These are phyloP conservation scores for Drosophila lowei DNA, from an alignment of 1,140 invertebrate species.

Conservation along the genomic window DNA sequence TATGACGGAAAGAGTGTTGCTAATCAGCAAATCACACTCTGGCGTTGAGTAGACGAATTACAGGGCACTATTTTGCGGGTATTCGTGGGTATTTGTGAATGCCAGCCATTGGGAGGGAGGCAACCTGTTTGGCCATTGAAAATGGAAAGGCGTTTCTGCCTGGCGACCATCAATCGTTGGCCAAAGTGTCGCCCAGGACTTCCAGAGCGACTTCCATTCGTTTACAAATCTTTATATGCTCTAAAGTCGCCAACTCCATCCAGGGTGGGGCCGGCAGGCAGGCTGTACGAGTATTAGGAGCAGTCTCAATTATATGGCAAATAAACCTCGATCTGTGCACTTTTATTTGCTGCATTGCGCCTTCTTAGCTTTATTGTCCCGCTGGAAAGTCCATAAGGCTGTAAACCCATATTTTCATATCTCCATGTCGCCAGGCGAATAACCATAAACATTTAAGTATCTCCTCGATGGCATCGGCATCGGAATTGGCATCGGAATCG, in stretches of 20 bases:
- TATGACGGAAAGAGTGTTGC: slow-evolving; percentile 80
- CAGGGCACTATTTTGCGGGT: slow-evolving; percentile 44
- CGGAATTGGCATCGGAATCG: slow-evolving; percentile 10
- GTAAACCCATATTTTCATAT: slow-evolving; percentile 65
- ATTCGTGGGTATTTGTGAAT: slow-evolving; percentile 20
- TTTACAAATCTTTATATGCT: slow-evolving; percentile 2
- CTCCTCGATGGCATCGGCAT: slow-evolving; percentile 7
- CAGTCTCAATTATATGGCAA: slow-evolving; percentile 7
- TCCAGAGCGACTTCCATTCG: neutral
- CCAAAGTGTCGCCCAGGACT: slow-evolving; percentile 31
- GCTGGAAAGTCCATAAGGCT: slow-evolving; percentile 1
- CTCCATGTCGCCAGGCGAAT: slow-evolving; percentile 27
- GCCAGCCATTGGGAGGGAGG: too few relatives aligned
- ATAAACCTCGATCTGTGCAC: slow-evolving; percentile 23
- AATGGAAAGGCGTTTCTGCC: slow-evolving; percentile 40
- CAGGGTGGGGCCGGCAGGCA: too few relatives aligned
- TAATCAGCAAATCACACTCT: slow-evolving; percentile 79
- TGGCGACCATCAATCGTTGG: slow-evolving; percentile 32
- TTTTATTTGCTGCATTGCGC: slow-evolving; percentile 15
- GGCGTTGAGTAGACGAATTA: slow-evolving; percentile 79
- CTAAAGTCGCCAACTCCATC: neutral
- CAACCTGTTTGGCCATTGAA: slow-evolving; percentile 33
- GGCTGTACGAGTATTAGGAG: neutral
- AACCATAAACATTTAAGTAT: slow-evolving; percentile 25
- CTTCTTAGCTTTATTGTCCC: slow-evolving; percentile 24